These are phyloP conservation scores for Heterodera schachtii DNA, from an alignment of 1,140 invertebrate genomes.

Conservation along the genomic window DNA sequence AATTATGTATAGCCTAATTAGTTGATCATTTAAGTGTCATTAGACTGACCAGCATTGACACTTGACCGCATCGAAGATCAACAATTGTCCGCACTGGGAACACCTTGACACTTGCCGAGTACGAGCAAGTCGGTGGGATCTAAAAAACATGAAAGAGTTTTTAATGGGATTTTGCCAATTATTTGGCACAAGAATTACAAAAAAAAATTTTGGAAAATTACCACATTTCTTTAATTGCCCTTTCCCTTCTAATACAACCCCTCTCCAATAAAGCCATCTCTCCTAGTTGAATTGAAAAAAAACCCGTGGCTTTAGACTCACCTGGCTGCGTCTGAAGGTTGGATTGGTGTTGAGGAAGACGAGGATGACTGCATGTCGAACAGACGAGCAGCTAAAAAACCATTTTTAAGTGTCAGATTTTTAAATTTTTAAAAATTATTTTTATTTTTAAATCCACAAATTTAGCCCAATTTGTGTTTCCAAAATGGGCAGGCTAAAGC, in stretches of 20 bases:
- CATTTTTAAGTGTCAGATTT: neutral
- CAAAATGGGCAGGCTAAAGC: too few species aligned
- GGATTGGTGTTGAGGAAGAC: constrained; percentile 19
- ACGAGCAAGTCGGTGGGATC: constrained; percentile 48
- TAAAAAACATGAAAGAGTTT: constrained; percentile 20
- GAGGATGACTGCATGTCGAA: constrained; percentile 44
- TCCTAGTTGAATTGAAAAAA: too few species aligned
- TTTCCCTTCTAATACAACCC: constrained; percentile 3
- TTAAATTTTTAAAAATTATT: too few species aligned
- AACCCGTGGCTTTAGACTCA: constrained; percentile 2
- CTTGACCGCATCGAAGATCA: constrained; percentile 61
- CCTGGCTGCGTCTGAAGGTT: constrained; percentile 57
- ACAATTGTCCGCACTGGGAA: constrained; percentile 57
- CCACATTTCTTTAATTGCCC: too few species aligned
- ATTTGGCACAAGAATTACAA: too few species aligned
- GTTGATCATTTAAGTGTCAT: too few species aligned
- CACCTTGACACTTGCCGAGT: constrained; percentile 59
- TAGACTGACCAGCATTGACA: constrained; percentile 46
- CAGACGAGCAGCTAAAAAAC: constrained; percentile 41
- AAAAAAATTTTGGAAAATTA: too few species aligned
- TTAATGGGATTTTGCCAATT: neutral
- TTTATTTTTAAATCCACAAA: too few species aligned
- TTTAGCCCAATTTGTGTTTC: too few species aligned
- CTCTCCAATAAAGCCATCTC: neutral
- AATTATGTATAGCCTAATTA: too few species aligned